Conservation (phyloP, 2,888 invertebrate species). For the Cylindroiulus punctatus region DNA sequence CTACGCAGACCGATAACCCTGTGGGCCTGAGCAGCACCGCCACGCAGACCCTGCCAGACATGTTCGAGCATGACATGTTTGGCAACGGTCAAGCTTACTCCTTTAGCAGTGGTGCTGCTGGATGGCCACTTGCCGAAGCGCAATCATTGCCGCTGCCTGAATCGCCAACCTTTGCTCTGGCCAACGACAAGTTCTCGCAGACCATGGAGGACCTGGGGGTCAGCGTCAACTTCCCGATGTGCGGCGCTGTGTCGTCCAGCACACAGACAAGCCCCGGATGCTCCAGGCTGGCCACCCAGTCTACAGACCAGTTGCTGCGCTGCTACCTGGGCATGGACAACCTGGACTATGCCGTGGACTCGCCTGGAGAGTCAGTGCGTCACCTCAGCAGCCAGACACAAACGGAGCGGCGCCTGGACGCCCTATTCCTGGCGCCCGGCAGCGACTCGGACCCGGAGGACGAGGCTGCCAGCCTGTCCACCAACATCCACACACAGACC, state of each 20-base stretch:
- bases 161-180: not conserved
- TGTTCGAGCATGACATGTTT: not conserved
- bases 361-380: not conserved
- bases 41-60: not conserved
- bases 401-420: conserved; percentile 4
- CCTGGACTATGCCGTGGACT: conserved; percentile 20
- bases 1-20: not conserved
- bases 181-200: conserved; percentile 44
- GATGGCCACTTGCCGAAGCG: not conserved
- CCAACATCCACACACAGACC: conserved; percentile 53
- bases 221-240: conserved; percentile 36
- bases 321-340: conserved; percentile 50
- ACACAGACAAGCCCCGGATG: conserved; percentile 52
- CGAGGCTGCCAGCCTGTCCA: not conserved
- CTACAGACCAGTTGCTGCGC: not conserved
- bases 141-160: not conserved
- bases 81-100: not conserved
- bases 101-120: not conserved
- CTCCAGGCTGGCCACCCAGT: not conserved
- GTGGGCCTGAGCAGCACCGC: not conserved
- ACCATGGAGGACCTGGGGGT: conserved; percentile 52
- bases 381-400: conserved; percentile 53
- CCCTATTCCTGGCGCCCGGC: not conserved
- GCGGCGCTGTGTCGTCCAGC: conserved; percentile 40
- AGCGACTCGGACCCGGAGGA: not conserved